phyloP scores from a whole-genome alignment of 35 echinoderm and acorn worm species.

The Nesometra sesokonis region DNA sequence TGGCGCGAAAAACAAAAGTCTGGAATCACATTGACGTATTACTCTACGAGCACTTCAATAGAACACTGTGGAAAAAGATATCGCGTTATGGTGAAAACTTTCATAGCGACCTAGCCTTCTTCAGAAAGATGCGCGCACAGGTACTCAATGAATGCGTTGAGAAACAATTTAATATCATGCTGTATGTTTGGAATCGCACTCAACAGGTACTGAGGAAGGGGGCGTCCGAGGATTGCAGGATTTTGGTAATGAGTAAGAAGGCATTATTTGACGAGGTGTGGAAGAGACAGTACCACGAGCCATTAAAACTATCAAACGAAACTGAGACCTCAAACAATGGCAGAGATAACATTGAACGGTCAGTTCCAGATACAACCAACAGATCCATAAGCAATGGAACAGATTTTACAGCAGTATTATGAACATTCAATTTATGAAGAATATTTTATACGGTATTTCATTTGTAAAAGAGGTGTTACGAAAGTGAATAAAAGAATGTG shows the following conservation, averaged over 20 bases:
- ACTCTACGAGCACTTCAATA: slow-evolving; percentile 42
- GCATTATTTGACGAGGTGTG: neutral
- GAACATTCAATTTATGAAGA: too few species aligned
- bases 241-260: neutral
- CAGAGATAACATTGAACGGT: too few species aligned
- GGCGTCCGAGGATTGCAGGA: neutral
- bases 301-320: too few species aligned
- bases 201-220: neutral
- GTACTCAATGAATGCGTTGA: slow-evolving; percentile 27
- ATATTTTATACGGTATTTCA: too few species aligned
- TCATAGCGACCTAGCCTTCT: slow-evolving; percentile 11
- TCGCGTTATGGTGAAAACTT: slow-evolving; percentile 26
- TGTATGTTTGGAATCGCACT: neutral
- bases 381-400: too few species aligned
- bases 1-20: slow-evolving; percentile 19
- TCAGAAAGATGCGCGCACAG: neutral
- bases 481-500: too few species aligned
- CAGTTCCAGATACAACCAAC: too few species aligned
- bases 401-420: too few species aligned
- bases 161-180: neutral
- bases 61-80: slow-evolving; percentile 42
- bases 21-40: slow-evolving; percentile 37
- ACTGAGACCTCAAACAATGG: too few species aligned
- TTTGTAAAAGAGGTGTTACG: too few species aligned
- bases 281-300: neutral